Conservation (phyloP, 2,888 invertebrate species). For the Dastarcus helophoroides region DNA sequence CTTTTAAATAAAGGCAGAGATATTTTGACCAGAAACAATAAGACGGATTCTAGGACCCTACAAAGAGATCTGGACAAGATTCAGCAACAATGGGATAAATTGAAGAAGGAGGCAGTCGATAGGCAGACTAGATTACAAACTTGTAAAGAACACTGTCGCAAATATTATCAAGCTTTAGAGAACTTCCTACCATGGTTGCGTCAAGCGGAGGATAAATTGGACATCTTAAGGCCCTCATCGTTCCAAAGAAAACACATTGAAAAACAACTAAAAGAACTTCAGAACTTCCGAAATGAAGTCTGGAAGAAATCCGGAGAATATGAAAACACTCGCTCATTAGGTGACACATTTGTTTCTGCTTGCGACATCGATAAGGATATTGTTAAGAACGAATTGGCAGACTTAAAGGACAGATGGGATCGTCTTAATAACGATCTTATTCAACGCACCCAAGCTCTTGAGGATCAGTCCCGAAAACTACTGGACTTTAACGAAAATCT, state of each 20-base stretch:
- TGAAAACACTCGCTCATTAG: slow-evolving; percentile 75
- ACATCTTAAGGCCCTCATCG: slow-evolving; percentile 62
- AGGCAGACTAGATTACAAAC: slow-evolving; percentile 77
- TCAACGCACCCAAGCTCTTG: slow-evolving; percentile 66
- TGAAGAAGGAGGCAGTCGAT: slow-evolving; percentile 79
- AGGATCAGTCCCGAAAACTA: slow-evolving; percentile 70
- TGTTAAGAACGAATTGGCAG: slow-evolving; percentile 69
- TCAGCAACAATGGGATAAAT: slow-evolving; percentile 83
- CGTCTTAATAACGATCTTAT: slow-evolving; percentile 73
- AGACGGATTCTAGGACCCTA: slow-evolving; percentile 47
- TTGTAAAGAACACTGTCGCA: slow-evolving; percentile 84
- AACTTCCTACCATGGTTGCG: slow-evolving; percentile 80
- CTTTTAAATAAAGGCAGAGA: slow-evolving; percentile 81
- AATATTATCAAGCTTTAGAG: slow-evolving; percentile 77
- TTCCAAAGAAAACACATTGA: slow-evolving; percentile 80
- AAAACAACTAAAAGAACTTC: slow-evolving; percentile 76
- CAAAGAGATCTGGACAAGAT: slow-evolving; percentile 79
- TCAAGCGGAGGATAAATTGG: slow-evolving; percentile 74
- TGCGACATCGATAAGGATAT: slow-evolving; percentile 88
- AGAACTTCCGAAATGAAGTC: slow-evolving; percentile 82
- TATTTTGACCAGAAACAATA: slow-evolving; percentile 39
- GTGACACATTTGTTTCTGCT: slow-evolving; percentile 76
- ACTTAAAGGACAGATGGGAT: slow-evolving; percentile 84
- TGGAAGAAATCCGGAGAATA: slow-evolving; percentile 91
- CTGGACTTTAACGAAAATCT: slow-evolving; percentile 77